Evolutionary conservation across 2,797 vertebrate genomes (phyloP).

Genomic region (Taeniopygia guttata): DNA sequence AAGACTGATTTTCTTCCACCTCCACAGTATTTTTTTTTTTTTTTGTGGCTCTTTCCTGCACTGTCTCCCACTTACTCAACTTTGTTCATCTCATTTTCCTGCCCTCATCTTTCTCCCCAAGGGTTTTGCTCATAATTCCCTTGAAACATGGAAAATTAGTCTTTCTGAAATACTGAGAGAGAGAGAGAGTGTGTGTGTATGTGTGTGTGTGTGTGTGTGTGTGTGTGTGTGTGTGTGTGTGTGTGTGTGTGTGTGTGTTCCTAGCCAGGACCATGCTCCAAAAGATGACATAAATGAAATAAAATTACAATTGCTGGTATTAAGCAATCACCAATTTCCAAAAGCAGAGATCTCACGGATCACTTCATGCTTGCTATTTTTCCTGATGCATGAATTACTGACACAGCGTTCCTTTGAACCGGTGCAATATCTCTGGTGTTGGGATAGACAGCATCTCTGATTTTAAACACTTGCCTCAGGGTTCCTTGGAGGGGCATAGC

Average conservation of each 20-base stretch:
- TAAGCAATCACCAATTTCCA: neutral
- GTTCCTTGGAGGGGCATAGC: neutral
- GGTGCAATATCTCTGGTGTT: neutral
- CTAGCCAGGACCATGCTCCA: neutral
- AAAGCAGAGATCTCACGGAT: neutral
- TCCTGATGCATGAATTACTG: neutral
- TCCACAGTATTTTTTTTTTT: neutral
- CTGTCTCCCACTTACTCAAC: neutral
- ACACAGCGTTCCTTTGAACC: rapidly evolving
- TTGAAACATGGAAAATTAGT: neutral
- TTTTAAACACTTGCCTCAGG: neutral
- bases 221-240: neutral
- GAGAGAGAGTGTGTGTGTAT: too few species aligned
- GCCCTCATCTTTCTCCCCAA: neutral
- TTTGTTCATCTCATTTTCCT: constrained; percentile 7
- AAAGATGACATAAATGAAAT: constrained; percentile 14
- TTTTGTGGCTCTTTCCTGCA: neutral
- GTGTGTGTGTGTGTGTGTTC: neutral
- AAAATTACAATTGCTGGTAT: neutral
- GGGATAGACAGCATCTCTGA: neutral
- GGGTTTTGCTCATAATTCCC: neutral
- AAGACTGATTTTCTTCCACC: constrained; percentile 11
- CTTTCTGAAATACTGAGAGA: neutral
- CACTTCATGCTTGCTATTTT: neutral
- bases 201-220: neutral